Evolutionary conservation across 2,888 invertebrate species (phyloP), one percentile per base, ranked within the genome.

Genomic region (Leucophenga maculata): DNA sequence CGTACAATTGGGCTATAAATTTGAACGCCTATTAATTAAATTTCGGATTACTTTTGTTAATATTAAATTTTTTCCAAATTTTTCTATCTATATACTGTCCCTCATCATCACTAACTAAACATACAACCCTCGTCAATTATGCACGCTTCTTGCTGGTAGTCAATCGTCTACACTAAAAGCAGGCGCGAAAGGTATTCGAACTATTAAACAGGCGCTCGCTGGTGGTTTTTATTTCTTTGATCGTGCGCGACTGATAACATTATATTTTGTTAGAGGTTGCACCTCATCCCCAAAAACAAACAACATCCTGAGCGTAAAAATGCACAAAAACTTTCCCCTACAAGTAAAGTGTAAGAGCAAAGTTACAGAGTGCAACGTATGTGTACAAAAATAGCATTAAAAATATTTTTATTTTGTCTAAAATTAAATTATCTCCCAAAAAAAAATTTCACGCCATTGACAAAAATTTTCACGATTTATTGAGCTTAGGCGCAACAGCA

Each of bases 391-490:
- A 48, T 64, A 64, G 48, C 14, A 64, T n/a, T 13, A n/a, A 48
- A 64, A 64, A 64, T 22, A 48, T 44, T 62, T 46, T 62, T 48
- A 48, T 64, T 64, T 64, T 69, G 71, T 79, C 82, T 82, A 80
- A 80, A 80, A 73, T 80, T 83, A 83, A 75, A 78, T 65, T 62
- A 72, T 74, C 73, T 75, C 82, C 75, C 39, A 39, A 39, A 39
- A 32, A 32, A 73, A 78, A 48, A 64, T 64, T 64, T 64, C 62
- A 64, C 44, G 69, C 57, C 74, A 72, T 71, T 70, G 73, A 73
- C 71, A 72, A 39, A 39, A 74, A 77, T 76, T 77, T 75, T 72
- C 79, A 78, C 77, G 71, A 62, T 46, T 62, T 74, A 44, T 66
- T 57, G 22, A 14, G 62, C 62, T 48, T 20, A 64, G 20, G 13